Evolutionary conservation across 2,888 invertebrate species (phyloP).

Genomic region (Epinotia bilunana): DNA sequence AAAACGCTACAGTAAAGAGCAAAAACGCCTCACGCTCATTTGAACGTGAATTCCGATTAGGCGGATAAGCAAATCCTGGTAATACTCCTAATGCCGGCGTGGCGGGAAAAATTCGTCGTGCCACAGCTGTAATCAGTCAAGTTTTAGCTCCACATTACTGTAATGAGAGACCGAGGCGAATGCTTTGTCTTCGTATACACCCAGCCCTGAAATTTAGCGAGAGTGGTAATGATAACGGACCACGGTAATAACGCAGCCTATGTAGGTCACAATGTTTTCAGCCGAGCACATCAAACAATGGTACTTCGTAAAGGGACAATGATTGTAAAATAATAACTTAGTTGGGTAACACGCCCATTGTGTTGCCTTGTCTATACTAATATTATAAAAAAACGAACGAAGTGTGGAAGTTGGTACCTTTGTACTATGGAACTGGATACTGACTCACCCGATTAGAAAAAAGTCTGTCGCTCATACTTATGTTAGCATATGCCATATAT

Average conservation of each 20-base stretch:
- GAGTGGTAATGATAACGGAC: constrained; percentile 43
- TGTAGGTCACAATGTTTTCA: constrained; percentile 8
- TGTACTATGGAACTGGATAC: too few species aligned
- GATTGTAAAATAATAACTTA: too few species aligned
- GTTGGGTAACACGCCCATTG: too few species aligned
- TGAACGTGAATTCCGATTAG: constrained; percentile 67
- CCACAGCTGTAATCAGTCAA: constrained; percentile 75
- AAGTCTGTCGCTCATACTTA: too few species aligned
- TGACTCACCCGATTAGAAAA: too few species aligned
- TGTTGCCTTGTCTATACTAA: too few species aligned
- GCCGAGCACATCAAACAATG: not conserved
- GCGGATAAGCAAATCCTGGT: constrained; percentile 65
- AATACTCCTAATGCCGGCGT: constrained; percentile 68
- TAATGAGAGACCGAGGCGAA: constrained; percentile 67
- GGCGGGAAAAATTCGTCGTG: constrained; percentile 69
- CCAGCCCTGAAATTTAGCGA: constrained; percentile 55
- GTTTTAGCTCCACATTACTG: constrained; percentile 76
- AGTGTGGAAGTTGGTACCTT: too few species aligned
- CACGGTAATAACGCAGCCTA: constrained; percentile 19
- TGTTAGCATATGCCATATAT: too few species aligned
- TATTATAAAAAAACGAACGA: too few species aligned
- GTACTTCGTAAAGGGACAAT: not conserved
- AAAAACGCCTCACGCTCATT: constrained; percentile 45
- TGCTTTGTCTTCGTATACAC: constrained; percentile 65
- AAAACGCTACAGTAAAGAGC: constrained; percentile 42